A percentile compares a stretch with the other conserved stretches of the same genome.
Evolutionary conservation across 2,888 invertebrate species (phyloP).

Genomic region (Metallyticus violacea): DNA sequence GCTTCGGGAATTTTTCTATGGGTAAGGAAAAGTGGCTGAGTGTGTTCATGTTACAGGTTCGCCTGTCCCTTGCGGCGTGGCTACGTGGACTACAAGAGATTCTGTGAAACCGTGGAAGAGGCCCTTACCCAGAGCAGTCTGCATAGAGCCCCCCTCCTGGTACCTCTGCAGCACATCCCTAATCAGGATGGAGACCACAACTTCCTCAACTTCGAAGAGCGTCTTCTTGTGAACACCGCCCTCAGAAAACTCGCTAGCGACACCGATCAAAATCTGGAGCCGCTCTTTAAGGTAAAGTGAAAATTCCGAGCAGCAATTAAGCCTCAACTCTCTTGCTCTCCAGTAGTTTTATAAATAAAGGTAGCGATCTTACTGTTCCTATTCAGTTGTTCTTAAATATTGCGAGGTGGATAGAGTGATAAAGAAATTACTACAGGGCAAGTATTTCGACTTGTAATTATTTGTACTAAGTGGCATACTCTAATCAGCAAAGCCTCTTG

Average conservation of each 20-base stretch:
- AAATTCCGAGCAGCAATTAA: background rate
- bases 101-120: slow-evolving; percentile 66
- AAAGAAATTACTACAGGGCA: no score
- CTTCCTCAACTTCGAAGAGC: slow-evolving; percentile 73
- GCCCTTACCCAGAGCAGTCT: slow-evolving; percentile 63
- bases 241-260: slow-evolving; percentile 64
- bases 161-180: slow-evolving; percentile 69
- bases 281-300: background rate
- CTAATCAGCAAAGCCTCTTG: no score
- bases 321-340: background rate
- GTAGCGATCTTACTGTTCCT: no score
- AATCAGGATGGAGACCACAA: slow-evolving; percentile 59
- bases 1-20: no score
- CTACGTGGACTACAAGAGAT: slow-evolving; percentile 59
- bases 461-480: no score
- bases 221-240: slow-evolving; percentile 60
- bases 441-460: no score
- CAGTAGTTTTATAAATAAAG: no score
- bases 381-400: background rate
- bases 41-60: slow-evolving; percentile 59
- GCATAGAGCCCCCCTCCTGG: slow-evolving; percentile 64
- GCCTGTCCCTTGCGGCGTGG: slow-evolving; percentile 55
- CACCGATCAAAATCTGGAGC: background rate
- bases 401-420: no score
- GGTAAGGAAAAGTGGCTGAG: no score